phyloP scores from a whole-genome alignment of 2,113 vertebrate genomes.

The Bufo gargarizans region DNA sequence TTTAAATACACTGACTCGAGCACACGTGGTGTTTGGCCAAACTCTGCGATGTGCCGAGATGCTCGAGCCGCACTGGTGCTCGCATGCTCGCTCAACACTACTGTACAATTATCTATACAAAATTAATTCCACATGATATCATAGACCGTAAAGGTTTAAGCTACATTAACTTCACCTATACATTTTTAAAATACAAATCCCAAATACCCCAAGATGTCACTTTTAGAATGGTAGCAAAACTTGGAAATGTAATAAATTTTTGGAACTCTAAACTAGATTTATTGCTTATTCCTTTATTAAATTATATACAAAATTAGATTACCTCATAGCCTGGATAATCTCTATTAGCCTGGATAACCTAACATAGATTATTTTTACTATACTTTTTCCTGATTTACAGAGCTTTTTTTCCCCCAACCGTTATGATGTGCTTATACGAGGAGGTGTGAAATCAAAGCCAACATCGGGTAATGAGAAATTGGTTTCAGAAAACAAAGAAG shows the following conservation, averaged over 20 bases:
- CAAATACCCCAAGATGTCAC: not conserved
- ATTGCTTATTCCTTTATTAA: not conserved
- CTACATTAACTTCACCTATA: not conserved
- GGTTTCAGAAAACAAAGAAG: constrained; percentile 18
- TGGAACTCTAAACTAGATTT: not conserved
- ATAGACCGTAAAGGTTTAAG: not conserved
- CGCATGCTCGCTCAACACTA: no score
- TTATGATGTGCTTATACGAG: constrained; percentile 1
- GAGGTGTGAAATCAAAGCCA: constrained; percentile 33
- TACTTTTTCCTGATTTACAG: no score
- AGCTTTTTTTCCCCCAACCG: not conserved
- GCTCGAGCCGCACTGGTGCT: no score
- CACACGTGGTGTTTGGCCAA: no score
- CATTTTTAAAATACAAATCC: not conserved
- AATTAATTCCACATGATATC: not conserved
- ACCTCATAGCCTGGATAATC: not conserved
- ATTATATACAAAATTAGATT: not conserved
- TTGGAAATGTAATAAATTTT: not conserved
- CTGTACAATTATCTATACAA: constrained; percentile 5
- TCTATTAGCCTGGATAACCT: not conserved
- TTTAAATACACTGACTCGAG: no score
- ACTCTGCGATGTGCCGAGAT: no score
- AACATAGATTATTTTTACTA: no score
- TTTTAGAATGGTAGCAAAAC: not conserved
- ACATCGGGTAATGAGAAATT: constrained; percentile 46